These are phyloP conservation scores for Eleutherodactylus coqui DNA, from an alignment of 2,797 vertebrate species.

Conservation along the genomic window DNA sequence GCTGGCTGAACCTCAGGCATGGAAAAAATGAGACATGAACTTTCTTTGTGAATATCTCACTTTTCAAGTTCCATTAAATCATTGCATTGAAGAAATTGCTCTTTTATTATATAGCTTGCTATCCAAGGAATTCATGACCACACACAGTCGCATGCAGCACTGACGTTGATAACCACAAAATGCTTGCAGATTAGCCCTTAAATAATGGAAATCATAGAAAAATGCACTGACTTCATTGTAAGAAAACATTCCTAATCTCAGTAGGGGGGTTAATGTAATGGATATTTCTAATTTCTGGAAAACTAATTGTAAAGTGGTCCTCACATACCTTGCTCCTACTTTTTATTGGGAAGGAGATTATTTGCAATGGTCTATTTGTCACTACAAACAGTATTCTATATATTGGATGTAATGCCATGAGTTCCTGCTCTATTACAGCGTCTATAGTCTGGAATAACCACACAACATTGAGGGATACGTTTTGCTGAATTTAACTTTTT, in stretches of 20 bases:
- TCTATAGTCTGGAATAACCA: no score
- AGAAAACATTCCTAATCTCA: not conserved
- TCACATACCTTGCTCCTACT: not conserved
- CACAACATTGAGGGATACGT: no score
- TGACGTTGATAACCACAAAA: not conserved
- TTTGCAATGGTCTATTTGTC: no score
- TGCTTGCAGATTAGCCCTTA: not conserved
- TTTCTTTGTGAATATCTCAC: not conserved
- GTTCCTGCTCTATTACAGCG: no score
- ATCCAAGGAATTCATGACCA: not conserved
- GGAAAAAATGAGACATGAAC: slow-evolving; percentile 31
- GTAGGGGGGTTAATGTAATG: not conserved
- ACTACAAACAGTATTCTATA: no score
- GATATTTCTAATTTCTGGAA: not conserved
- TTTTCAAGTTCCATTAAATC: slow-evolving; percentile 31
- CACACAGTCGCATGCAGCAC: not conserved
- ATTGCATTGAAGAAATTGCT: slow-evolving; percentile 35
- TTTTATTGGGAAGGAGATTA: not conserved
- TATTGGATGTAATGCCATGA: no score
- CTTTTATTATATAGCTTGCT: not conserved
- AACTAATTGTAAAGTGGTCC: not conserved
- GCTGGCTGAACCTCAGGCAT: slow-evolving; percentile 24
- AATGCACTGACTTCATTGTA: not conserved
- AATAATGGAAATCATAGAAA: not conserved
- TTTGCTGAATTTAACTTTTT: no score